These are phyloP conservation scores for Sinocyclocheilus anophthalmus DNA, from an alignment of 2,113 vertebrate genomes.

Conservation along the genomic window DNA sequence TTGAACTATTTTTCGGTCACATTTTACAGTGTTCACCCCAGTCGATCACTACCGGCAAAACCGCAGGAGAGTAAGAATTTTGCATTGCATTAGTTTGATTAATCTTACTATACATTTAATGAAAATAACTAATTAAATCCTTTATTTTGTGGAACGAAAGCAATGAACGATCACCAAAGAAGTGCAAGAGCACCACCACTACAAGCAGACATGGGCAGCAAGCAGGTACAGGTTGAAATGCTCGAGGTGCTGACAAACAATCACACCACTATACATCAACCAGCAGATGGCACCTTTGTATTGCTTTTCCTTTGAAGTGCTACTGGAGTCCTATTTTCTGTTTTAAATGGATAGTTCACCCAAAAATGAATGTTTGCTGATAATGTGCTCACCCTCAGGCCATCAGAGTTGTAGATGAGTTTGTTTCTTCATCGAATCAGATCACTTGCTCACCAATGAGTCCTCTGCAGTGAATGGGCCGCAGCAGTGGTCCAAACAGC, in stretches of 20 bases:
- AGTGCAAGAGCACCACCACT: constrained; percentile 61
- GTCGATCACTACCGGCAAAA: constrained; percentile 71
- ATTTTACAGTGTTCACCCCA: constrained; percentile 58
- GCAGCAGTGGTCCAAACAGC: no score
- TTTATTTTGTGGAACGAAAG: constrained; percentile 48
- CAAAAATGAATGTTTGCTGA: no score
- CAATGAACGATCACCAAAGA: constrained; percentile 62
- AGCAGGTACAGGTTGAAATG: constrained; percentile 52
- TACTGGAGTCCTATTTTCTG: neutral
- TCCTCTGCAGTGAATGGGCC: neutral
- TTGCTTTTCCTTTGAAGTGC: neutral
- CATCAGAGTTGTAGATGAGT: neutral
- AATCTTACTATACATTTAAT: neutral
- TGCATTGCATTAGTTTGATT: neutral
- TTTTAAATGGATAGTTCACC: neutral
- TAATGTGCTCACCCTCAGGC: neutral
- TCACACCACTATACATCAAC: neutral
- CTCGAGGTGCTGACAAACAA: neutral
- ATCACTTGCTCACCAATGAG: neutral
- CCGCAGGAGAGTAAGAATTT: constrained; percentile 71
- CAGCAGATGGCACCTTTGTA: constrained; percentile 50
- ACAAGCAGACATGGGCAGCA: constrained; percentile 4
- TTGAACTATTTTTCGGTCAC: constrained; percentile 32
- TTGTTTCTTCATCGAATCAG: neutral
- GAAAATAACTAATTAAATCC: neutral